Base-by-base conservation (phyloP, 1,140 invertebrate species). In the Drosophila funebris region DNA sequence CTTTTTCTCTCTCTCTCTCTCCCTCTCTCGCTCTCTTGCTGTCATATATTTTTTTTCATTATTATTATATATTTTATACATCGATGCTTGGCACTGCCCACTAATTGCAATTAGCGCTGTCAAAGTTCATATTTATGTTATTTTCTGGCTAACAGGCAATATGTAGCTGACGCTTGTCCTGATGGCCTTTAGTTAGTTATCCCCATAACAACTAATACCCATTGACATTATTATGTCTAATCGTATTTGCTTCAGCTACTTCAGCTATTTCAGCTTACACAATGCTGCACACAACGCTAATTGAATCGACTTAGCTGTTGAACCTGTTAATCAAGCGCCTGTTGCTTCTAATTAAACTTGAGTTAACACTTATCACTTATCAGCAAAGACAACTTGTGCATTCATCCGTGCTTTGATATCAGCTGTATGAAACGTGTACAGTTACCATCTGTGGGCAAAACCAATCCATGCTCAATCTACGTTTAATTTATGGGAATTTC, bases 61-160 rank as follows among this genome's bases (percentile, higher is more conserved):
- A 37, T 13, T 62, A 41, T 43, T 43, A 31, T 43, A 33, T 29
- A 53, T 53, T 63, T 52, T 52, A 20, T 52, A 33, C 48, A 52
- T 52, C 20, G 43, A 48, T 44, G 24, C 44, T 11, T 31, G 46
- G 41, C 63, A 50, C 22, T 67, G 54, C 74, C 74, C 57, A 50
- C 57, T 87, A 85, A 85, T 85, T 85, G 82, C 78, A 78, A 82
- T 88, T 88, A 82, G 77, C 77, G 64, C 76, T 58, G 68, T 78
- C 73, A 84, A 82, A 83, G 77, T 46, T 70, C 57, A 74, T 52
- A 66, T 76, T 73, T 87, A 82, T 78, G 75, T 48, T 48, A 82
- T 60, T 71, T 71, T 48, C 52, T 31, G 48, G 48, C 61, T 58
- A 44, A 64, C 22, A 52, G 50, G 27, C 53, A 31, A 37, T 43